Conservation (phyloP, 2,888 invertebrate genomes). For the Euzophera pinguis region DNA sequence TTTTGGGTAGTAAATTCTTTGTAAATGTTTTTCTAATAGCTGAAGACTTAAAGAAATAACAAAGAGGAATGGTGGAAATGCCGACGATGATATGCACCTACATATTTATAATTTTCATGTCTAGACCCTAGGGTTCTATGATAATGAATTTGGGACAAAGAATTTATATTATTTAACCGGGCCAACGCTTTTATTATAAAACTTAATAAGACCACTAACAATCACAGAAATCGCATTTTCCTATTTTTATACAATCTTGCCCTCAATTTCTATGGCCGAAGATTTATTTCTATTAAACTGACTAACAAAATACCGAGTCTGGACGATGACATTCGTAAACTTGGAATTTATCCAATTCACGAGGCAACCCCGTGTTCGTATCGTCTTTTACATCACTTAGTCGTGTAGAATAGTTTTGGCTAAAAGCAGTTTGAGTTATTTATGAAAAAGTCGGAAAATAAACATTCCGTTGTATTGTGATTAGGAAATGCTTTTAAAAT, state of each 20-base stretch:
- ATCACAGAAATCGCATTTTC: background rate
- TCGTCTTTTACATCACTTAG: background rate
- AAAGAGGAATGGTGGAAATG: too few relatives aligned
- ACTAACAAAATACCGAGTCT: constrained; percentile 8
- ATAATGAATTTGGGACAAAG: too few relatives aligned
- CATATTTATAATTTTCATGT: too few relatives aligned
- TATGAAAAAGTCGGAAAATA: background rate
- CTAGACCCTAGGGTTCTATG: too few relatives aligned
- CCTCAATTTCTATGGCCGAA: background rate
- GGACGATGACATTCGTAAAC: constrained; percentile 24
- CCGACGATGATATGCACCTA: too few relatives aligned
- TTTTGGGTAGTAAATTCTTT: too few relatives aligned
- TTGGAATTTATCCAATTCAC: constrained; percentile 27
- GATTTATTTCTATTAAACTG: background rate
- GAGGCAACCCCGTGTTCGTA: constrained; percentile 15
- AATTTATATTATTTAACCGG: too few relatives aligned
- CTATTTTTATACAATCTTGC: background rate
- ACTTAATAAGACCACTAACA: too few relatives aligned
- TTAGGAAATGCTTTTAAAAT: too few relatives aligned
- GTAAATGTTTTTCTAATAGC: too few relatives aligned
- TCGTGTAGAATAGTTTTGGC: background rate
- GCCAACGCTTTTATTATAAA: too few relatives aligned
- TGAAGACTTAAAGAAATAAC: too few relatives aligned
- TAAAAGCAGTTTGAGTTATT: background rate
- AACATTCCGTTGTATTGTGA: background rate